A percentile compares a stretch with the other conserved stretches of the same genome.
These are phyloP conservation scores for Heliconius hewitsoni DNA, from an alignment of 1,140 invertebrate genomes.

Conservation along the genomic window DNA sequence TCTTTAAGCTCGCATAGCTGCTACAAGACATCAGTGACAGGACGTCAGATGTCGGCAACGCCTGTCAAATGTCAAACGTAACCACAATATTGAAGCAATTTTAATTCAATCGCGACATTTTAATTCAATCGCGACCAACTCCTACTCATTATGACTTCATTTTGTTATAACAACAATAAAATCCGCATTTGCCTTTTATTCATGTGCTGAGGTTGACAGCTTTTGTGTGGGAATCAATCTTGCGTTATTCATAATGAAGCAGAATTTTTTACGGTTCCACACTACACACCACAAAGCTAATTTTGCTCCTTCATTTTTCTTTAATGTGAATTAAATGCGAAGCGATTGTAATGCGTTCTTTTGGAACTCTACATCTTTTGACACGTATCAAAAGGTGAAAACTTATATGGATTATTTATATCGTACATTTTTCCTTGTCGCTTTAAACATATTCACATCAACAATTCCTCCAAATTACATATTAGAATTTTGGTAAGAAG, in stretches of 20 bases:
- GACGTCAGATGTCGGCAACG: conserved; percentile 64
- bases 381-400: conserved; percentile 19
- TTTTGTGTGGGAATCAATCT: conserved; percentile 76
- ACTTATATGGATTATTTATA: conserved; percentile 32
- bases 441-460: neutral
- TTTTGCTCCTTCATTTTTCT: conserved; percentile 65
- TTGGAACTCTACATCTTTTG: conserved; percentile 36
- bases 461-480: neutral
- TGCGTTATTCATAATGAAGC: conserved; percentile 68
- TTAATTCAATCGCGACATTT: conserved; percentile 76
- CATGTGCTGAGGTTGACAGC: conserved; percentile 64
- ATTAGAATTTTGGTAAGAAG: neutral
- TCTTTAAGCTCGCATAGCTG: neutral
- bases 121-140: conserved; percentile 39
- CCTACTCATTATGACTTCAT: conserved; percentile 78
- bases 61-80: conserved; percentile 70
- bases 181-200: conserved; percentile 62
- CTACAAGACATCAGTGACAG: conserved; percentile 31
- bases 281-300: conserved; percentile 68
- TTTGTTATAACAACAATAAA: conserved; percentile 79
- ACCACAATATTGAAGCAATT: conserved; percentile 67
- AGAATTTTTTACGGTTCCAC: conserved; percentile 64
- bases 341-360: conserved; percentile 39
- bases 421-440: conserved; percentile 26
- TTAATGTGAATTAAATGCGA: conserved; percentile 52